These are phyloP conservation scores for Pseudolaguvia tuberculata DNA, from an alignment of 2,113 vertebrate genomes.

Conservation along the genomic window DNA sequence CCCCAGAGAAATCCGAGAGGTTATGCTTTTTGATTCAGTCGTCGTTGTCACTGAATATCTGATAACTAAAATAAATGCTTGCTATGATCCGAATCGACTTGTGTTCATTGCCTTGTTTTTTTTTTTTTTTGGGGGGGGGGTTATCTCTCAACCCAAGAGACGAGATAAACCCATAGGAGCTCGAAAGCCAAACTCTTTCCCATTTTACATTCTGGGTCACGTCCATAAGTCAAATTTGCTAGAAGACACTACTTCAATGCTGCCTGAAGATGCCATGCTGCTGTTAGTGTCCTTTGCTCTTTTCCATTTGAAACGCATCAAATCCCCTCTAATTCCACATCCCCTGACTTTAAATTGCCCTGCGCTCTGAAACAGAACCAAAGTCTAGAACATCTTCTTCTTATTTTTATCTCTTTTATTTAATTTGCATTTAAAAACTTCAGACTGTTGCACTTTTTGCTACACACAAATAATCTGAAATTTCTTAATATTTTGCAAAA, in stretches of 20 bases:
- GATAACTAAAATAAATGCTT: constrained; percentile 63
- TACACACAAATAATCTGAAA: constrained; percentile 2
- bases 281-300: constrained; percentile 60
- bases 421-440: constrained; percentile 72
- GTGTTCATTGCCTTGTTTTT: constrained; percentile 55
- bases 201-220: constrained; percentile 63
- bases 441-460: constrained; percentile 40
- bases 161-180: constrained; percentile 60
- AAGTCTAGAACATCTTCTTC: constrained; percentile 62
- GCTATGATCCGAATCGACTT: constrained; percentile 67
- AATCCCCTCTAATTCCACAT: constrained; percentile 71
- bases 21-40: constrained; percentile 66
- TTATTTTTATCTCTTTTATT: constrained; percentile 59
- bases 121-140: too few species aligned
- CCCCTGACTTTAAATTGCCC: constrained; percentile 70
- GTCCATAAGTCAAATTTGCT: constrained; percentile 62
- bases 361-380: constrained; percentile 68
- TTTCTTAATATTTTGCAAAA: background rate
- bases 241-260: constrained; percentile 71
- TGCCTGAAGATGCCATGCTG: constrained; percentile 62
- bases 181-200: constrained; percentile 52
- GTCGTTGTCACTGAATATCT: constrained; percentile 67
- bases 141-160: constrained; percentile 49
- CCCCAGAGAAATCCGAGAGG: constrained; percentile 69
- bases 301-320: constrained; percentile 73